phyloP scores from a whole-genome alignment of 1,140 invertebrate species.

The Drosophila grimshawi region DNA sequence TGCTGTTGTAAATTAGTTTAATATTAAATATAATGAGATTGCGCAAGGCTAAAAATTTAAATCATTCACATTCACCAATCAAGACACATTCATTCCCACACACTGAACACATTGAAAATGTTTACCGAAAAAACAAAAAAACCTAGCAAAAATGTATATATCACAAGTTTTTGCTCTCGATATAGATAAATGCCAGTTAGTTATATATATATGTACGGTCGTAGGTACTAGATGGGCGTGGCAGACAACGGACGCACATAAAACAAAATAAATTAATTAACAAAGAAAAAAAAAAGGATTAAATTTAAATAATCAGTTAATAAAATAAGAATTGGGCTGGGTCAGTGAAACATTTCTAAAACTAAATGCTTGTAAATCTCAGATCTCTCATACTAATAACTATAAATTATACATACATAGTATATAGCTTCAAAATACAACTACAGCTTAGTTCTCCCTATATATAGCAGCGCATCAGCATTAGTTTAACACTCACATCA shows the following conservation, averaged over 20 bases:
- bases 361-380: constrained; percentile 68
- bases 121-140: constrained; percentile 15
- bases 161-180: constrained; percentile 56
- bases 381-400: constrained; percentile 68
- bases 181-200: constrained; percentile 65
- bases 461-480: constrained; percentile 57
- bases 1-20: constrained; percentile 37
- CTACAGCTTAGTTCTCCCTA: constrained; percentile 43
- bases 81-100: constrained; percentile 30
- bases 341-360: constrained; percentile 34
- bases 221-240: constrained; percentile 33
- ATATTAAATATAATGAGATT: constrained; percentile 73
- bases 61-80: constrained; percentile 15
- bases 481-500: constrained; percentile 20
- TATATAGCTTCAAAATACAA: constrained; percentile 50
- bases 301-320: constrained; percentile 38
- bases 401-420: constrained; percentile 60
- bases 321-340: constrained; percentile 40
- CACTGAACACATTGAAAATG: constrained; percentile 43
- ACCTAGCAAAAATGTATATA: constrained; percentile 51
- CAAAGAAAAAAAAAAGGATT: constrained; percentile 12
- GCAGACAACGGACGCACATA: constrained; percentile 40
- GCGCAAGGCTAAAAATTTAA: constrained; percentile 34
- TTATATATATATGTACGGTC: background rate
- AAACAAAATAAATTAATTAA: constrained; percentile 47